A percentile compares a stretch with the other conserved stretches of the same genome.
These are phyloP conservation scores for Zaprionus lachaisei DNA, from an alignment of 1,140 invertebrate genomes.

Conservation along the genomic window DNA sequence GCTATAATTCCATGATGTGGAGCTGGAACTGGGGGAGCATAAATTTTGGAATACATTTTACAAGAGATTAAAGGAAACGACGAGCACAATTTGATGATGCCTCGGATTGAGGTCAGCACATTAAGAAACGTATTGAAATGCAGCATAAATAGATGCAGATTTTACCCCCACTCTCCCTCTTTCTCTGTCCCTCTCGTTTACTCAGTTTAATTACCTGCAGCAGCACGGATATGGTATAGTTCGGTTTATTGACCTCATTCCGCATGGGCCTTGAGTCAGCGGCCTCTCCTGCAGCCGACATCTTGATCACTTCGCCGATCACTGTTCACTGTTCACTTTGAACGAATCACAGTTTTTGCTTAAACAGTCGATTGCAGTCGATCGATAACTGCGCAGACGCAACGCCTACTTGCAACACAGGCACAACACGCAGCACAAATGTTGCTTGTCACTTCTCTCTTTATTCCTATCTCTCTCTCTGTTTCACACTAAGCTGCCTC, in stretches of 20 bases:
- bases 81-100: slow-evolving; percentile 49
- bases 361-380: slow-evolving; percentile 11
- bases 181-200: no score
- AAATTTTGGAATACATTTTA: slow-evolving; percentile 58
- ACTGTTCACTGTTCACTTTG: slow-evolving; percentile 4
- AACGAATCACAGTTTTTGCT: not conserved
- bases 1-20: slow-evolving; percentile 59
- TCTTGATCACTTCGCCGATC: slow-evolving; percentile 8
- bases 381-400: slow-evolving; percentile 47
- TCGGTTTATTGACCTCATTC: slow-evolving; percentile 26
- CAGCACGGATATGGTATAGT: slow-evolving; percentile 19
- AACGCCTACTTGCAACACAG: slow-evolving; percentile 60
- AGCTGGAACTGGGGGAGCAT: slow-evolving; percentile 45
- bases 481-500: slow-evolving; percentile 62
- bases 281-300: slow-evolving; percentile 2
- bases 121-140: slow-evolving; percentile 39
- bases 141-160: slow-evolving; percentile 22
- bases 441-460: slow-evolving; percentile 4
- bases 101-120: slow-evolving; percentile 60
- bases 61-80: slow-evolving; percentile 46
- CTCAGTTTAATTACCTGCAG: slow-evolving; percentile 12
- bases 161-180: not conserved
- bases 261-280: slow-evolving; percentile 2
- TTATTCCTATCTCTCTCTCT: not conserved
- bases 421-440: slow-evolving; percentile 38